Conservation (phyloP, 2,888 invertebrate genomes). For the Diogma glabrata region DNA sequence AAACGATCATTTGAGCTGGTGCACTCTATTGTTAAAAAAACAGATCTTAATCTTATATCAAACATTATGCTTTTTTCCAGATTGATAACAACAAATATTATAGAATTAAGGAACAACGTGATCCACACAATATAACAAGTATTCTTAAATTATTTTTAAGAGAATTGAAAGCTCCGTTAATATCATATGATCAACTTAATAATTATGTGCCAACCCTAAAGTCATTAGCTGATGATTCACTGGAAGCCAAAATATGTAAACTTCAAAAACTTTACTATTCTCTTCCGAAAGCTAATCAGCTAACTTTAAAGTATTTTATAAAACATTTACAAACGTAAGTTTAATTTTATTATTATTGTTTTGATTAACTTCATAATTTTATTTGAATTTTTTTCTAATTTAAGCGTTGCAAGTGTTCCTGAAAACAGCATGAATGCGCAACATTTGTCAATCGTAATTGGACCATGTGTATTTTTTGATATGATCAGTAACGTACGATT, state of each 20-base stretch:
- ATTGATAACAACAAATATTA: constrained; percentile 5
- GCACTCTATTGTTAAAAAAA: too few relatives aligned
- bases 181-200: background rate
- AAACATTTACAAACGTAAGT: constrained; percentile 6
- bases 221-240: background rate
- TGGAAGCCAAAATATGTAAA: constrained; percentile 6
- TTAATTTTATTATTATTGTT: background rate
- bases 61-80: too few relatives aligned
- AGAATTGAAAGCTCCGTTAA: constrained; percentile 4
- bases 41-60: too few relatives aligned
- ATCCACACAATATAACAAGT: constrained; percentile 3
- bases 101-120: constrained; percentile 1
- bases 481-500: background rate
- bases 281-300: background rate
- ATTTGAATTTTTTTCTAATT: too few relatives aligned
- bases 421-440: background rate
- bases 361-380: too few relatives aligned
- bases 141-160: constrained; percentile 9
- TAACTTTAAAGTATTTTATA: constrained; percentile 4
- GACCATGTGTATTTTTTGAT: background rate
- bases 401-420: background rate
- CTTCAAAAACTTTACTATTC: background rate
- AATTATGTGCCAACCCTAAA: background rate
- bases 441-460: constrained; percentile 5
- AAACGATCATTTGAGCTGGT: too few relatives aligned